Evolutionary conservation across 2,113 vertebrate genomes (phyloP), one percentile per base, ranked within the genome.

Genomic region (Lepisosteus osseus): DNA sequence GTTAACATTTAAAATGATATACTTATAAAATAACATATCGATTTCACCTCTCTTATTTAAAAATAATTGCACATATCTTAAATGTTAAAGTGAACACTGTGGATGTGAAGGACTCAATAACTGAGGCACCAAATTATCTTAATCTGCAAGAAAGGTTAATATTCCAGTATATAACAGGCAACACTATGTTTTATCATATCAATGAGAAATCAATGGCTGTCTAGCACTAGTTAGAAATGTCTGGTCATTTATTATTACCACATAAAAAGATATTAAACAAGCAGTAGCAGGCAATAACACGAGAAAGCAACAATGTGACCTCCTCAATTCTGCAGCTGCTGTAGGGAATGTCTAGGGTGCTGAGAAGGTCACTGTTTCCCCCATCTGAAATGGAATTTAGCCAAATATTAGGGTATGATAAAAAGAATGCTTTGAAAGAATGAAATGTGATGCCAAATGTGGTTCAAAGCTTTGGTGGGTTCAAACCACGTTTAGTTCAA

Each of bases 171-270:
- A 29, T 29, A 43, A 15, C 29, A 11, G n/a, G n/a, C 6, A 42
- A 13, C 51, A 59, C 14, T 13, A 72, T 57, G 54, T 56, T 64
- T 55, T 42, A 67, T 44, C 79, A 65, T 80, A 72, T 77, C 79
- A n/a, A 75, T 57, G 29, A 74, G 79, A 72, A 72, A 74, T 74
- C 47, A 71, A 74, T 43, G 40, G 4, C 41, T n/a, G 55, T 12
- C 12, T 79, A 78, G 73, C 70, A 75, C 78, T 71, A 84, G 83
- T 81, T 78, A 79, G 82, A 83, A 82, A 77, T 78, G 81, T 76
- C 82, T 61, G 57, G 57, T 47, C 57, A 68, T 62, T 74, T 73
- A 69, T 45, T 59, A 78, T 57, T 59, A 67, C 63, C 72, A 55
- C 40, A 57, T 42, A 72, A 70, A 69, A 8, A 54, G 44, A 67